Evolutionary conservation across 2,113 vertebrate genomes (phyloP).

Genomic region (Felis chaus): DNA sequence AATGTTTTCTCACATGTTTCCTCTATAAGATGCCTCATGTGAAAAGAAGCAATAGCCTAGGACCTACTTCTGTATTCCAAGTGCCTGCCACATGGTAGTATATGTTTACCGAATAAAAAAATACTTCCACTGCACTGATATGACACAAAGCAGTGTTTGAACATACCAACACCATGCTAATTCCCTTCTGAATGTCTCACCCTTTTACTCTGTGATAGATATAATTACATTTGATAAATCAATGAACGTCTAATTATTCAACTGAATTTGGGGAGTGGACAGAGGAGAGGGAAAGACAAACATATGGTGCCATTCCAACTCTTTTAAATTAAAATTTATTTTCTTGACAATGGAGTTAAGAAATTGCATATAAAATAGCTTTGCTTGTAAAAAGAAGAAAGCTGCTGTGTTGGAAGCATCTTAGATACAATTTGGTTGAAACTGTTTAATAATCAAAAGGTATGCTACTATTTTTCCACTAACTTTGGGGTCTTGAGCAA

Average conservation of each 20-base stretch:
- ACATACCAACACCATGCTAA: background rate
- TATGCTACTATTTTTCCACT: background rate
- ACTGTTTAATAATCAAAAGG: background rate
- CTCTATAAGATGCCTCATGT: background rate
- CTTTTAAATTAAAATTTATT: conserved; percentile 3
- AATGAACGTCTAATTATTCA: background rate
- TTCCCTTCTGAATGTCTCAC: background rate
- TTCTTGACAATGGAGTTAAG: background rate
- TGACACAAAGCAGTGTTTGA: conserved; percentile 3
- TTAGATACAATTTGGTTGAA: background rate
- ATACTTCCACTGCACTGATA: background rate
- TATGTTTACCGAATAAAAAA: background rate
- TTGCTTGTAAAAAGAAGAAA: background rate
- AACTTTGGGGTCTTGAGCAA: background rate
- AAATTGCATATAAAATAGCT: background rate
- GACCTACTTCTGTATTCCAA: background rate
- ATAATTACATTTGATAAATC: background rate
- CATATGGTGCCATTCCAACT: background rate
- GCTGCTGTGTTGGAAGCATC: background rate
- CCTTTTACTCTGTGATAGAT: background rate
- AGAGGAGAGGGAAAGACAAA: conserved; percentile 9
- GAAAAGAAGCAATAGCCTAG: background rate
- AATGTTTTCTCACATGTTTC: conserved; percentile 31
- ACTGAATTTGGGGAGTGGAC: background rate
- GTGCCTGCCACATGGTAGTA: background rate